Conservation (phyloP, 2,113 vertebrate species). For the Epinephelus moara region DNA sequence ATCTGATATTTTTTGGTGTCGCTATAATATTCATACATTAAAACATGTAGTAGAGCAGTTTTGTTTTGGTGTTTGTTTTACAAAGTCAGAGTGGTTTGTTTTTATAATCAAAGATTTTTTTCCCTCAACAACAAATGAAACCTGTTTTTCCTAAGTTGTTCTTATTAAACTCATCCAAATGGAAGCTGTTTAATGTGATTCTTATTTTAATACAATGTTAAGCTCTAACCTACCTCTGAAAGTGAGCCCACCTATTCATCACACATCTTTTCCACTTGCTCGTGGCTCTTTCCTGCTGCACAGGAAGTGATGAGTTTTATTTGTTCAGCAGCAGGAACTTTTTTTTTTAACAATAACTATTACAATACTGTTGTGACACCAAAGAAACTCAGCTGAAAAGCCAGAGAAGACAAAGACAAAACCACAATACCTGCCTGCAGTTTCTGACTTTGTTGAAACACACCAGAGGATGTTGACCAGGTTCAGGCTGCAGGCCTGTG, state of each 20-base stretch:
- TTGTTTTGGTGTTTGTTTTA: not conserved
- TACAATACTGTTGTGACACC: not conserved
- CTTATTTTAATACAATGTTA: too few relatives aligned
- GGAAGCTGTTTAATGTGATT: too few relatives aligned
- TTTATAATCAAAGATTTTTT: not conserved
- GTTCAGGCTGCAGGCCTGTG: not conserved
- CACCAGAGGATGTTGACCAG: not conserved
- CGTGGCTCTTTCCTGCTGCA: constrained; percentile 41
- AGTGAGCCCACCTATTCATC: not conserved
- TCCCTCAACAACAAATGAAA: not conserved
- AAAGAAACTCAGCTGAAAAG: not conserved
- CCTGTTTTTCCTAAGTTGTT: too few relatives aligned
- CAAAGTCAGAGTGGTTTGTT: not conserved
- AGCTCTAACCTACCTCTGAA: not conserved
- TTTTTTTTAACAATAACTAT: not conserved
- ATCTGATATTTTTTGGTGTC: not conserved
- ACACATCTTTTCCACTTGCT: constrained; percentile 40
- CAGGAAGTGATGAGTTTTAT: constrained; percentile 45
- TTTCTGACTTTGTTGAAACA: not conserved
- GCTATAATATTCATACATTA: not conserved
- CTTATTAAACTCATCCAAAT: too few relatives aligned
- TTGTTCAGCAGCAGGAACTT: constrained; percentile 19
- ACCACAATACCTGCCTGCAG: not conserved
- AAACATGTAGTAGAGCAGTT: not conserved
- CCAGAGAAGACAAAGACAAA: not conserved